Evolutionary conservation across 2,888 invertebrate species (phyloP).

Genomic region (Therioaphis trifolii): DNA sequence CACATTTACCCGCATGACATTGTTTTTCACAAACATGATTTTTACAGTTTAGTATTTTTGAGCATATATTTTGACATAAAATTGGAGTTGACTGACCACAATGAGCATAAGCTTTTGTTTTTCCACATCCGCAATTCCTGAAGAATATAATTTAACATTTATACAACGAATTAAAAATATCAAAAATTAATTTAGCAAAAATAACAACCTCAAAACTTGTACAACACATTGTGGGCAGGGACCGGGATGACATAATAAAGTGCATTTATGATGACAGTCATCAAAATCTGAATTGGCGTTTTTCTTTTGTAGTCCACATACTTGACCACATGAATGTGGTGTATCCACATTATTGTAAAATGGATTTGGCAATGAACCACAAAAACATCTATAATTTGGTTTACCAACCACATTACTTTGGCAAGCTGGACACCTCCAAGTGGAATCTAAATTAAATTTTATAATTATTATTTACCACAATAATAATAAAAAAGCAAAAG

Average conservation of each 20-base stretch:
- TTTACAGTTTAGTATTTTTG: constrained; percentile 80
- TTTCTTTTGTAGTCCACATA: constrained; percentile 74
- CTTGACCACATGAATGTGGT: constrained; percentile 92
- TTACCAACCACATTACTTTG: constrained; percentile 74
- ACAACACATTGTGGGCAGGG: constrained; percentile 92
- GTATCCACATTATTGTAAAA: constrained; percentile 72
- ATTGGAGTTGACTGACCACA: constrained; percentile 80
- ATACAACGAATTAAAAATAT: neutral
- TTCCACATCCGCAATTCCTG: constrained; percentile 83
- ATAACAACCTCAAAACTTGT: constrained; percentile 73
- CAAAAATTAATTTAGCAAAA: neutral
- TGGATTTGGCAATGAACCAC: constrained; percentile 85
- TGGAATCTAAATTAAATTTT: constrained; percentile 69
- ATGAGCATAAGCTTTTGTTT: constrained; percentile 76
- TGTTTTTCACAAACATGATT: constrained; percentile 78
- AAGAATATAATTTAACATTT: constrained; percentile 62
- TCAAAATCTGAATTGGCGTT: constrained; percentile 66
- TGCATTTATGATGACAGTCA: constrained; percentile 68
- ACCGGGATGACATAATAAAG: constrained; percentile 89
- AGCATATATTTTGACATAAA: constrained; percentile 81
- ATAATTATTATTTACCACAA: neutral
- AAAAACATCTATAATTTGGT: constrained; percentile 92
- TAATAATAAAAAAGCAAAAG: neutral
- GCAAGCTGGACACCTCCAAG: constrained; percentile 97
- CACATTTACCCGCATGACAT: constrained; percentile 86